Evolutionary conservation across 2,888 invertebrate species (phyloP).

Genomic region (Eupeodes luniger): DNA sequence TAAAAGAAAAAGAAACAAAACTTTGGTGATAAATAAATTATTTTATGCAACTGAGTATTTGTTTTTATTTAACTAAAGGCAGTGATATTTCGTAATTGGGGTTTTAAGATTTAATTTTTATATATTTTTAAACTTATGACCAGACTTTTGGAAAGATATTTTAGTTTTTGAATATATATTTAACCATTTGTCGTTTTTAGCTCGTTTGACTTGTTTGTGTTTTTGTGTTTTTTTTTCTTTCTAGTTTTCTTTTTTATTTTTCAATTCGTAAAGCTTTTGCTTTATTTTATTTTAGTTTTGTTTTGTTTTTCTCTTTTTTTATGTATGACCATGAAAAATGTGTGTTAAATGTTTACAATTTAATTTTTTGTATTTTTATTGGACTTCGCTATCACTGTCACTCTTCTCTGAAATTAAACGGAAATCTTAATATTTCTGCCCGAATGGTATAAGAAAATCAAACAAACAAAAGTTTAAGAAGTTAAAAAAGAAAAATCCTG

Average conservation of each 20-base stretch:
- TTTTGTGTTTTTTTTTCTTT: constrained; percentile 29
- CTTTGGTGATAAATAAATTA: constrained; percentile 55
- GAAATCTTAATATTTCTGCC: constrained; percentile 58
- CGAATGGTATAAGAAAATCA: constrained; percentile 8
- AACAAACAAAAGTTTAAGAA: background rate
- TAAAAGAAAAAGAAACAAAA: constrained; percentile 42
- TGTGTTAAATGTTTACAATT: constrained; percentile 48
- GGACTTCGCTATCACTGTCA: constrained; percentile 97
- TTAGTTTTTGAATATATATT: constrained; percentile 32
- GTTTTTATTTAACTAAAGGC: constrained; percentile 48
- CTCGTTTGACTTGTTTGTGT: constrained; percentile 66
- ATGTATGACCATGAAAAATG: constrained; percentile 65
- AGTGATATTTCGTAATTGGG: constrained; percentile 59
- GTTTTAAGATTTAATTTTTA: background rate
- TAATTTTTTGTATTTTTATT: constrained; percentile 84
- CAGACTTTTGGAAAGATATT: constrained; percentile 38
- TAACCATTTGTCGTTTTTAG: constrained; percentile 59
- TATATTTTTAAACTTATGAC: constrained; percentile 36
- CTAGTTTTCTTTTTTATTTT: constrained; percentile 30
- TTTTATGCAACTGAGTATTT: constrained; percentile 62
- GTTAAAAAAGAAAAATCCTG: background rate
- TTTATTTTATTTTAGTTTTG: constrained; percentile 11
- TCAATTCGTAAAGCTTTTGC: constrained; percentile 41
- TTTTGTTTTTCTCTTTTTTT: constrained; percentile 1
- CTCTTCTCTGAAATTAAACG: constrained; percentile 91